A percentile compares a stretch with the other conserved stretches of the same genome.
Evolutionary conservation across 1,140 invertebrate genomes (phyloP).

Genomic region (Penaeus japonicus): DNA sequence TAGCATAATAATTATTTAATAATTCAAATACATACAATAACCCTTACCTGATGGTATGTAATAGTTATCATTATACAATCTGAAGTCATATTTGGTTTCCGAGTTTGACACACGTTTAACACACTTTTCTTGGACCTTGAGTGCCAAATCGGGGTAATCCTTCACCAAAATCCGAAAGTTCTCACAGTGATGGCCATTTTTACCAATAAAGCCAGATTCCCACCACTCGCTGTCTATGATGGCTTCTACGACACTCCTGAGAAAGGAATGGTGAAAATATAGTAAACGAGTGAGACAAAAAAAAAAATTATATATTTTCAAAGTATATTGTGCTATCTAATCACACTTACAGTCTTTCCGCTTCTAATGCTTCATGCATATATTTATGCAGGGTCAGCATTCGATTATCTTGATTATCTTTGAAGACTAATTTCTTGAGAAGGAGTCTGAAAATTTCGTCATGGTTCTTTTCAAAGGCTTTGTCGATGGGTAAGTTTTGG

Average conservation of each 20-base stretch:
- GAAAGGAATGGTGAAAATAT: not conserved
- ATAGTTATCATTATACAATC: slow-evolving; percentile 36
- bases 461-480: slow-evolving; percentile 40
- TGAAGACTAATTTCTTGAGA: slow-evolving; percentile 13
- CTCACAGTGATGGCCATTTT: slow-evolving; percentile 28
- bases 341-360: slow-evolving; percentile 22
- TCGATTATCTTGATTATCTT: not conserved
- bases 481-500: slow-evolving; percentile 28
- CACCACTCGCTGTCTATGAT: slow-evolving; percentile 39
- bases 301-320: not conserved
- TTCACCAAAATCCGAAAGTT: slow-evolving; percentile 7
- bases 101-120: not conserved
- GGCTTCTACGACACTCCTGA: slow-evolving; percentile 13
- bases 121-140: slow-evolving; percentile 29
- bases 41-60: slow-evolving; percentile 2
- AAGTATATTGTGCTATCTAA: not conserved
- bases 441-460: slow-evolving; percentile 35
- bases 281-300: not conserved
- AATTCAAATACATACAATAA: not conserved
- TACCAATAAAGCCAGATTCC: slow-evolving; percentile 16
- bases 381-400: slow-evolving; percentile 23
- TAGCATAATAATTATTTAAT: not conserved
- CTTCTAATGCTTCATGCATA: slow-evolving; percentile 28
- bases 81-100: slow-evolving; percentile 19
- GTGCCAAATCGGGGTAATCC: not conserved